A percentile compares a stretch with the other conserved stretches of the same genome.
These are phyloP conservation scores for Syngnathus scovelli DNA, from an alignment of 2,113 vertebrate species.

Conservation along the genomic window DNA sequence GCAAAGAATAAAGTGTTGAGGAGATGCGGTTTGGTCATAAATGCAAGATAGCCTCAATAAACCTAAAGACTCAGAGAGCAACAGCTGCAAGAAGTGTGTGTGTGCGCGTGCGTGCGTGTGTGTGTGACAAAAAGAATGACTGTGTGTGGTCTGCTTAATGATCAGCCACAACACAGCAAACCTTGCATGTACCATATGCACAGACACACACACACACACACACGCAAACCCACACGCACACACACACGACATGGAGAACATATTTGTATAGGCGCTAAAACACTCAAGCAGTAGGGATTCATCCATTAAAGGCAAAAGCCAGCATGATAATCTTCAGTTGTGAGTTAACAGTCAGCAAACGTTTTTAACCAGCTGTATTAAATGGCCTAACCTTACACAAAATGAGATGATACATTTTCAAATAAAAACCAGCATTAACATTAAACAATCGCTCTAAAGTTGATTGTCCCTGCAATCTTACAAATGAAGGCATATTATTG, in stretches of 20 bases:
- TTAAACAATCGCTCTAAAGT: no score
- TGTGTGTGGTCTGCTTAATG: constrained; percentile 25
- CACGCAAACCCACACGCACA: no score
- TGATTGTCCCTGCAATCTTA: no score
- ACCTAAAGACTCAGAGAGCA: constrained; percentile 37
- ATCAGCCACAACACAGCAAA: constrained; percentile 20
- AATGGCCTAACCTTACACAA: no score
- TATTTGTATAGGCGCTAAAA: background rate
- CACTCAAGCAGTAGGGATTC: background rate
- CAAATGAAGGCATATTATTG: no score
- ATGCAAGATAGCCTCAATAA: constrained; percentile 56
- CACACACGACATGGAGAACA: background rate
- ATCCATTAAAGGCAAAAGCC: background rate
- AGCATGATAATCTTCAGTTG: background rate
- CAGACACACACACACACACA: background rate
- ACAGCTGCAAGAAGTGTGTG: constrained; percentile 27
- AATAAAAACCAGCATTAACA: background rate
- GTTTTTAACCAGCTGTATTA: no score
- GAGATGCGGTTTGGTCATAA: constrained; percentile 52
- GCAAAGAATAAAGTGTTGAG: constrained; percentile 36
- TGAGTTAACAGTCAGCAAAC: no score
- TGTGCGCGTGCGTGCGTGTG: background rate
- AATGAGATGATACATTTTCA: no score
- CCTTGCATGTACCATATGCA: constrained; percentile 2
- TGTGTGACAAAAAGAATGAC: background rate